phyloP scores from a whole-genome alignment of 2,113 vertebrate species.

The Nicator chloris region DNA sequence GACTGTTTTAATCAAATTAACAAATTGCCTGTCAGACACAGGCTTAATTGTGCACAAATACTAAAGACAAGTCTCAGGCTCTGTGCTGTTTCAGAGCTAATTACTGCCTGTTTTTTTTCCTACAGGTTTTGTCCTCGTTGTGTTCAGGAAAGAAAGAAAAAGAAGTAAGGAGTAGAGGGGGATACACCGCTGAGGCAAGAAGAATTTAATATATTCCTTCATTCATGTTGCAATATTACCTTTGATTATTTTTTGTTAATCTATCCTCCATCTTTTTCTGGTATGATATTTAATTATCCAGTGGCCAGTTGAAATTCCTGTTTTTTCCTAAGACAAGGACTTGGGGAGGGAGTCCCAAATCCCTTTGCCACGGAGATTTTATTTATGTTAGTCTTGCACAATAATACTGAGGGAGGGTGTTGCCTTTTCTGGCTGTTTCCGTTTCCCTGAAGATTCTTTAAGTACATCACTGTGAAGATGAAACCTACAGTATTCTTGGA shows the following conservation, averaged over 20 bases:
- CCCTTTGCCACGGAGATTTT: not conserved
- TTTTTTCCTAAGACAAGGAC: not conserved
- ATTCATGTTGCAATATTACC: conserved; percentile 54
- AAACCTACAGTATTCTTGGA: conserved; percentile 1
- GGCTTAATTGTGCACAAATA: not conserved
- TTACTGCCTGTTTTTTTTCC: not conserved
- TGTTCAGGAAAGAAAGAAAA: conserved; percentile 92
- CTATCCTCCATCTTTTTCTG: conserved; percentile 37
- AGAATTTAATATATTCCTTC: conserved; percentile 44
- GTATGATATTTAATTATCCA: conserved; percentile 45
- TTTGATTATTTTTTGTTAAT: conserved; percentile 31
- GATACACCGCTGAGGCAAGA: not conserved
- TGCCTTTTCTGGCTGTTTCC: not conserved
- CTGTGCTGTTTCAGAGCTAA: not conserved
- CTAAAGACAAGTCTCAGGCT: not conserved
- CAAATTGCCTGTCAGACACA: not conserved
- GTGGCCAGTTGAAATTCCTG: conserved; percentile 63
- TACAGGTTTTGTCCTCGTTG: conserved; percentile 95
- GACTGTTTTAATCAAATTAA: not conserved
- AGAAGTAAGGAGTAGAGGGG: conserved; percentile 77
- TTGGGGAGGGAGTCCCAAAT: not conserved
- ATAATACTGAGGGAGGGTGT: not conserved
- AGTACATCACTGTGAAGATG: conserved; percentile 63
- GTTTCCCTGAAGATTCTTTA: not conserved
- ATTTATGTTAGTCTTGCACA: conserved; percentile 17